Percentiles rank a stretch among this genome's conserved stretches.
These are phyloP conservation scores for Drosophila rufa DNA, from an alignment of 1,140 invertebrate species.

Conservation along the genomic window DNA sequence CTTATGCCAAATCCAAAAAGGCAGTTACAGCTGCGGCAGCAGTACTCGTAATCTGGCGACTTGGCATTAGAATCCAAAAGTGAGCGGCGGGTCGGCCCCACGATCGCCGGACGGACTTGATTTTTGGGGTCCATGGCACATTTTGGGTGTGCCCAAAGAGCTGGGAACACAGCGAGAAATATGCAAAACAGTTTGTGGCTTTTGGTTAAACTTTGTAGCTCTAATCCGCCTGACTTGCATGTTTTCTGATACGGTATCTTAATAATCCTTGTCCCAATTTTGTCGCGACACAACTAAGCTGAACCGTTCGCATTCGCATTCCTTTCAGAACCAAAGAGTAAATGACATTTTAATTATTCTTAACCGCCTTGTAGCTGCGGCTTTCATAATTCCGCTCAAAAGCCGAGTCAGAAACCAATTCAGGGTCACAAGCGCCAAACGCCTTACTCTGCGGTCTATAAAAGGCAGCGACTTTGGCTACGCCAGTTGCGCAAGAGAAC, in stretches of 20 bases:
- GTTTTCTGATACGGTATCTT: conserved; percentile 31
- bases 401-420: conserved; percentile 44
- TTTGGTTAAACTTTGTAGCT: not conserved
- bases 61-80: conserved; percentile 71
- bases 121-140: conserved; percentile 11
- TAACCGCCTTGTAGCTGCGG: conserved; percentile 14
- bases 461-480: conserved; percentile 49
- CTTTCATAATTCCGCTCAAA: conserved; percentile 30
- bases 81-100: conserved; percentile 50
- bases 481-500: conserved; percentile 49
- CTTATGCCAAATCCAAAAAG: conserved; percentile 18
- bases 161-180: conserved; percentile 6
- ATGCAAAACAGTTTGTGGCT: conserved; percentile 35
- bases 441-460: conserved; percentile 35
- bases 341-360: conserved; percentile 48
- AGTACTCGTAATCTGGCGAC: conserved; percentile 26
- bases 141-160: conserved; percentile 66
- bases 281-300: conserved; percentile 14
- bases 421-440: conserved; percentile 48
- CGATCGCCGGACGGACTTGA: conserved; percentile 17
- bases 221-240: conserved; percentile 26
- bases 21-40: conserved; percentile 3
- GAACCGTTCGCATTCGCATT: not conserved
- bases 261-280: conserved; percentile 36
- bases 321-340: not conserved